Percentiles rank a stretch among this genome's conserved stretches.
These are phyloP conservation scores for Arremon aurantiirostris DNA, from an alignment of 2,797 vertebrate species.

Conservation along the genomic window DNA sequence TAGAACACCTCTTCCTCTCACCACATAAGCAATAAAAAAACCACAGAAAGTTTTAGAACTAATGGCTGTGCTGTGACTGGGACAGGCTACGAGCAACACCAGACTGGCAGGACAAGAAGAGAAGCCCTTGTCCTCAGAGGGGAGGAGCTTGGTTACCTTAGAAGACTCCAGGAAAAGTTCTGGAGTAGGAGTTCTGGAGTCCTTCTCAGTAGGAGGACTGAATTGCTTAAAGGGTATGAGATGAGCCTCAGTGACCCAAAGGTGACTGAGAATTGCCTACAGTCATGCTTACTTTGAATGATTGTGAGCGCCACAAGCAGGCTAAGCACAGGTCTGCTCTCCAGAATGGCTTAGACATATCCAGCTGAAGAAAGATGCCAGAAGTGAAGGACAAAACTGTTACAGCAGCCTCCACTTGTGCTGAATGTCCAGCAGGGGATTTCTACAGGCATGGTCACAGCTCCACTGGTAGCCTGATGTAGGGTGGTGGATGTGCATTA, in stretches of 20 bases:
- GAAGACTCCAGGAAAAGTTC: background rate
- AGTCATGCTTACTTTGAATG: background rate
- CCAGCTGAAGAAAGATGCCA: background rate
- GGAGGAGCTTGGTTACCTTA: background rate
- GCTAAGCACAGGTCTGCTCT: background rate
- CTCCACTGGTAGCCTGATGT: rapidly evolving
- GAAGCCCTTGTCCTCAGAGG: background rate
- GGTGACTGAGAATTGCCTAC: background rate
- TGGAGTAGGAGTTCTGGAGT: background rate
- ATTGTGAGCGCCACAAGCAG: background rate
- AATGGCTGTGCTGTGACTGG: background rate
- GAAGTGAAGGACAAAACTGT: background rate
- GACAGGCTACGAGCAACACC: background rate
- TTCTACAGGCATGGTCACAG: background rate
- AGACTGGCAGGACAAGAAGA: background rate
- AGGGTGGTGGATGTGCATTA: background rate
- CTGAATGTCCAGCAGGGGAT: background rate
- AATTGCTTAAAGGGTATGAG: background rate
- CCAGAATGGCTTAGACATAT: background rate
- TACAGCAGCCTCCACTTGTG: background rate
- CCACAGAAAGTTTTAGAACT: background rate
- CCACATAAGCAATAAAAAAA: background rate
- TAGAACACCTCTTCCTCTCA: background rate
- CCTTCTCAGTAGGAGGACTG: background rate
- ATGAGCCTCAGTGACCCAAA: background rate